Evolutionary conservation across 1,140 invertebrate genomes (phyloP), one percentile per base, ranked within the genome.

Genomic region (Platorchestia sp.): DNA sequence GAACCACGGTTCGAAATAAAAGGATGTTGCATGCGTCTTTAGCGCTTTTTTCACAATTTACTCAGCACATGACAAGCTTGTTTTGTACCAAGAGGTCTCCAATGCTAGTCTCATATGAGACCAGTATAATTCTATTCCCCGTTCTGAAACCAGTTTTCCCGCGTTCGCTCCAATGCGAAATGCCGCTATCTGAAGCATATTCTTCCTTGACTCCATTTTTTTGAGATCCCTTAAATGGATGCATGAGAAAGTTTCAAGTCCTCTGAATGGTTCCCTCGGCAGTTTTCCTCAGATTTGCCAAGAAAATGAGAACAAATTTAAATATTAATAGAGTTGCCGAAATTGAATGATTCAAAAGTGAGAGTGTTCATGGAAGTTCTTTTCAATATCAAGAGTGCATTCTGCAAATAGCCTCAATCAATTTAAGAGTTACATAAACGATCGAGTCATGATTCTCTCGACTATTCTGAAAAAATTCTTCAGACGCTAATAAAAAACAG

Each of bases 161-260:
- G 19, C 41, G 41, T 45, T 90, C 44, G 5, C 87, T 90, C 42
- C 16, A 16, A 3, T 42, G 44, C 0, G 41, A 42, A 42, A 22
- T 90, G 44, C 41, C 41, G 41, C 44, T 90, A 90, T 90, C 87
- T 42, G 44, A 42, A 90, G 87, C 22, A 42, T 42, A 90, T 22
- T 90, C 41, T 90, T 90, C 41, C 44, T 90, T 45, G 3, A 42
- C 42, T 90, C 41, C 14, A 44, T 45, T 42, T 45, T 90, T 90
- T 45, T 90, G 36, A 27, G 14, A 90, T 19, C 19, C 41, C 87
- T 90, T 90, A 42, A 42, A 27, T 42, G 44, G 87, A 90, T 90
- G 87, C 87, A 90, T 43, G 87, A 90, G 59, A 90, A 90, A 90
- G 87, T 90, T 90, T 36, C 41, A 90, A 90, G 87, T 90, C 87